A percentile compares a stretch with the other conserved stretches of the same genome.
Evolutionary conservation across 2,888 invertebrate genomes (phyloP).

Genomic region (Ichneumon xanthorius): DNA sequence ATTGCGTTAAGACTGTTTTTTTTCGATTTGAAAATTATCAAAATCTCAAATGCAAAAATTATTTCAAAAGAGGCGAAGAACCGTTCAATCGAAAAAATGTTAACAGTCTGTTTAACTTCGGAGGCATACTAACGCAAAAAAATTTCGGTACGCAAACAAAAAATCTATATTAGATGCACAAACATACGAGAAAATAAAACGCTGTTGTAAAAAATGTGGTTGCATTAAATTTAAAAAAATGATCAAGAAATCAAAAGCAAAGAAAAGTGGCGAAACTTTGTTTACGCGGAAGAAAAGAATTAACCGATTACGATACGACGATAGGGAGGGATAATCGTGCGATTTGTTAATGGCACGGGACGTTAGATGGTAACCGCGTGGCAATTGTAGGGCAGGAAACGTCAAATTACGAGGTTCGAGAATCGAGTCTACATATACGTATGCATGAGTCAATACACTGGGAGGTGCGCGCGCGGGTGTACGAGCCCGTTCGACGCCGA

Average conservation of each 20-base stretch:
- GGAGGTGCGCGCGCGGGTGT: constrained; percentile 25
- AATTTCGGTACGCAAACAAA: too few species aligned
- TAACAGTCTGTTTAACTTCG: too few species aligned
- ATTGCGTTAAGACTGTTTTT: too few species aligned
- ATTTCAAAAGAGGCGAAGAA: too few species aligned
- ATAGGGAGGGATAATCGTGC: not conserved
- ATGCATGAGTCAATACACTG: constrained; percentile 33
- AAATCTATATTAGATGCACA: not conserved
- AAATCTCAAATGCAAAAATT: too few species aligned
- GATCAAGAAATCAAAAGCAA: too few species aligned
- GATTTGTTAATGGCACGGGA: constrained; percentile 16
- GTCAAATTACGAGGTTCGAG: constrained; percentile 66
- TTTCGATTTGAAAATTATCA: too few species aligned
- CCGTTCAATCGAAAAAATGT: too few species aligned
- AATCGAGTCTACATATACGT: constrained; percentile 43
- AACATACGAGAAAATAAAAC: not conserved
- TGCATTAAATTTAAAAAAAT: too few species aligned
- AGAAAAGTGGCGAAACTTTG: not conserved
- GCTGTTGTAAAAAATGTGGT: too few species aligned
- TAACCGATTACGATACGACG: not conserved
- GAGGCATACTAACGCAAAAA: too few species aligned
- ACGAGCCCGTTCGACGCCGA: constrained; percentile 22
- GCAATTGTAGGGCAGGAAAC: constrained; percentile 67
- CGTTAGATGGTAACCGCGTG: constrained; percentile 60
- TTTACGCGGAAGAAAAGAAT: not conserved